A percentile compares a stretch with the other conserved stretches of the same genome.
Evolutionary conservation across 2,113 vertebrate genomes (phyloP).

Genomic region (Oncorhynchus nerka): DNA sequence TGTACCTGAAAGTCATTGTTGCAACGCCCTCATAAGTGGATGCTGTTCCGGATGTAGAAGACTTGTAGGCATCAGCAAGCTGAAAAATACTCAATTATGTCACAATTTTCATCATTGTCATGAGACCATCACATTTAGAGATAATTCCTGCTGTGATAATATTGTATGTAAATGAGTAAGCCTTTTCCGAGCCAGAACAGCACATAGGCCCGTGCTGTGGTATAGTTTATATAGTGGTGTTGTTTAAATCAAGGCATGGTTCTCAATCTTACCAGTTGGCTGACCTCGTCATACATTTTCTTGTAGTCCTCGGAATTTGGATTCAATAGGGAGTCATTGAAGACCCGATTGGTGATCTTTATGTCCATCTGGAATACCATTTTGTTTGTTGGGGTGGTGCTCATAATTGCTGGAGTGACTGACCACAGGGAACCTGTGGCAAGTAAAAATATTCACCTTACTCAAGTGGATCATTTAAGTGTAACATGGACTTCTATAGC

Average conservation of each 20-base stretch:
- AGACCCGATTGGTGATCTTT: slow-evolving; percentile 52
- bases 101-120: background rate
- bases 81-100: slow-evolving; percentile 14
- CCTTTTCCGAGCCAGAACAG: no score
- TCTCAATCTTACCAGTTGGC: slow-evolving; percentile 34
- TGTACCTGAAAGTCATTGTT: slow-evolving; percentile 55
- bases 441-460: no score
- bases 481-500: no score
- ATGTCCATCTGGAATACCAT: slow-evolving; percentile 19
- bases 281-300: slow-evolving; percentile 34
- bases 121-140: background rate
- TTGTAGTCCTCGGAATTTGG: slow-evolving; percentile 11
- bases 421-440: slow-evolving; percentile 5
- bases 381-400: accelerated
- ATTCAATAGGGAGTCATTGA: slow-evolving; percentile 21
- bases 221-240: background rate
- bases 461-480: no score
- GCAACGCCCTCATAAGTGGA: slow-evolving; percentile 19
- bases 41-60: slow-evolving; percentile 4
- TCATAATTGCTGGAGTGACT: background rate
- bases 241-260: background rate
- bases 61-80: slow-evolving; percentile 25
- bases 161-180: no score
- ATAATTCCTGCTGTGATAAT: no score
- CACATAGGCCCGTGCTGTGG: background rate